Conservation (phyloP, 2,797 vertebrate genomes). For the Halcyon badia region DNA sequence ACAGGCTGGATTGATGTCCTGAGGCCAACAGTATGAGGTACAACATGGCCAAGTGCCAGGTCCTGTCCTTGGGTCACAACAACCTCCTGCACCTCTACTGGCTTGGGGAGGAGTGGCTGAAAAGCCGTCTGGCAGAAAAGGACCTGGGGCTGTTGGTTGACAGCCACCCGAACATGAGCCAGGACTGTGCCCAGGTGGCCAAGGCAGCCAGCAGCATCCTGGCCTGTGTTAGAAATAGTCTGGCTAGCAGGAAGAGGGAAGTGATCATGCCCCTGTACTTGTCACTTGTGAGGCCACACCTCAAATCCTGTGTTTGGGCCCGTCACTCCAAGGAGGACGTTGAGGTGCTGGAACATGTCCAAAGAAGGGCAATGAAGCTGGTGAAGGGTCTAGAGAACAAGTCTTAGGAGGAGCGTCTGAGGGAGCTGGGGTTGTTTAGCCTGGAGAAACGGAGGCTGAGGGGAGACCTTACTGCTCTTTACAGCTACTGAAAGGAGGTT, state of each 20-base stretch:
- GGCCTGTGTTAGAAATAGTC: too few species aligned
- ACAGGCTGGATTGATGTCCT: not conserved
- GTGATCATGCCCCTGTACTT: not conserved
- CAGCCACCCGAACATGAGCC: too few species aligned
- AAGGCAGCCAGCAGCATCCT: too few species aligned
- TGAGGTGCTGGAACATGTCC: not conserved
- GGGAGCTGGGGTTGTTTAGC: not conserved
- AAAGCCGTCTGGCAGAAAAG: not conserved
- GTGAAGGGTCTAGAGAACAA: not conserved
- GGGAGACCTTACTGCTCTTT: not conserved
- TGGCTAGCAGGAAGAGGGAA: not conserved
- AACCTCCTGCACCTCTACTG: not conserved
- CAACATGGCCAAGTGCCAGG: not conserved
- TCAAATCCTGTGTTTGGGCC: not conserved
- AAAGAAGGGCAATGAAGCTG: not conserved
- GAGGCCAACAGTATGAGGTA: not conserved
- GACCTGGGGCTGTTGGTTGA: too few species aligned
- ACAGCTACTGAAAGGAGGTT: not conserved
- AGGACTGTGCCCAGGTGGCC: too few species aligned
- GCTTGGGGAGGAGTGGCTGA: not conserved
- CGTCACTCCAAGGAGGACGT: not conserved
- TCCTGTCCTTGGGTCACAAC: not conserved
- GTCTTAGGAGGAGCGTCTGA: not conserved
- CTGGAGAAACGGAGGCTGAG: not conserved
- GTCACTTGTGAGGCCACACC: not conserved